Base-by-base conservation (phyloP, 2,113 vertebrate species). In the Loxodonta africana region DNA sequence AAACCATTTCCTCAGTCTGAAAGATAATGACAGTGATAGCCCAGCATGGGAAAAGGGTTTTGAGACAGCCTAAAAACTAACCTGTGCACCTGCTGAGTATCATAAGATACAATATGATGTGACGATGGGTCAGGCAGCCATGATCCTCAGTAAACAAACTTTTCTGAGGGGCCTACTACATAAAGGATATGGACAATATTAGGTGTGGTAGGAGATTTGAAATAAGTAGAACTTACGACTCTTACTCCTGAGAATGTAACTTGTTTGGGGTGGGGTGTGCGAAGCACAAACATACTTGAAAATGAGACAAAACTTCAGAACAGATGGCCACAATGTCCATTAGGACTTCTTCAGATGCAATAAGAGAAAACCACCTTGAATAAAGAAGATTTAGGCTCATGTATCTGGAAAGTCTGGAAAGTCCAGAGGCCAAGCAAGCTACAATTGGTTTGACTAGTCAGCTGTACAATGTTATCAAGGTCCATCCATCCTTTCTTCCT, bases 1-100 rank as follows among this genome's bases (percentile, higher is more conserved):
- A 88, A 95, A 76, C 62, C 62, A 60, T 96, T 93, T 96, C 84
- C 82, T 65, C 88, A 48, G 86, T 7, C 46, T 48, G 90, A 96
- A 94, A 95, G 81, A 96, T 96, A 96, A 95, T 90, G 87, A 65
- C 53, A 60, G 86, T 90, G 81, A 95, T 46, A 95, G 33, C 26
- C 77, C 81, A 37, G 73, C 6, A 2, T 41, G 77, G 89, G 84
- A 77, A 90, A 87, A 81, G 10, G 30, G 28, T 90, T 96, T 60
- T 73, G 73, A 96, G 90, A 94, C 48, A 84, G 95, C 23, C 63
- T 83, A 11, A 84, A 96, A 89, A 63, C 60, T 83, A 73, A 82
- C 92, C 44, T 73, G 62, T n/a, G 82, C 4, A 8, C 84, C 95
- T 84, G 84, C 95, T 95, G 93, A 95, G 91, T 77, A 28, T 60